These are phyloP conservation scores for Sipha flava DNA, from an alignment of 1,140 invertebrate species.

Conservation along the genomic window DNA sequence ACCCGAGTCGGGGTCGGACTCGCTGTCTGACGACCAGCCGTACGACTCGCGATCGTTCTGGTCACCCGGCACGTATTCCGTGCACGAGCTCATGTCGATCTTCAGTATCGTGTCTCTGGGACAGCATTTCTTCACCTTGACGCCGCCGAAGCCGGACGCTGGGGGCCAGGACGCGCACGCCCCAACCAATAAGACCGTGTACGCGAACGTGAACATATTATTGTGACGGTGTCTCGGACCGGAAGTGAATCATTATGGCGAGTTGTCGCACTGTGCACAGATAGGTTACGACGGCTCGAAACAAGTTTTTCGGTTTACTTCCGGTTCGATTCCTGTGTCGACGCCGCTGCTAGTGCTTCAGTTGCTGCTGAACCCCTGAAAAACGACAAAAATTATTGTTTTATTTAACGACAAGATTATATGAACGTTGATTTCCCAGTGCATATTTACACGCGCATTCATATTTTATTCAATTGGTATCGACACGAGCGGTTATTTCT, in stretches of 20 bases:
- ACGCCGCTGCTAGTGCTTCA: too few species aligned
- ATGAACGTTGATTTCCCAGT: too few species aligned
- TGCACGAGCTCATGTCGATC: neutral
- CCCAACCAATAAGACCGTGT: neutral
- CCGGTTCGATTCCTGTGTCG: too few species aligned
- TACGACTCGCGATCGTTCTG: neutral
- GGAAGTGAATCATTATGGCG: neutral
- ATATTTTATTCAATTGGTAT: too few species aligned
- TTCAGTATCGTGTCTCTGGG: neutral
- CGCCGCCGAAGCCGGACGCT: neutral
- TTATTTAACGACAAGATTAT: too few species aligned
- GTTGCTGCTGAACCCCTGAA: too few species aligned
- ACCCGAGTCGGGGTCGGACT: neutral
- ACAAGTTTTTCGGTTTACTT: too few species aligned
- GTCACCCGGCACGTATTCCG: neutral
- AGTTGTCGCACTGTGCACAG: too few species aligned
- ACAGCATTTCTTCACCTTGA: constrained; percentile 18
- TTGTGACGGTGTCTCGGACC: neutral
- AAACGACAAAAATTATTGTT: too few species aligned
- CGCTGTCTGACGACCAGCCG: neutral
- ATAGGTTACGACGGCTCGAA: too few species aligned
- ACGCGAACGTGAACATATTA: neutral
- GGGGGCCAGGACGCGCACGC: neutral
- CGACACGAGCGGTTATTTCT: too few species aligned
- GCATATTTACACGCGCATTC: too few species aligned